Base-by-base conservation (phyloP, 1,140 invertebrate species). In the Zaprionus ornatus region DNA sequence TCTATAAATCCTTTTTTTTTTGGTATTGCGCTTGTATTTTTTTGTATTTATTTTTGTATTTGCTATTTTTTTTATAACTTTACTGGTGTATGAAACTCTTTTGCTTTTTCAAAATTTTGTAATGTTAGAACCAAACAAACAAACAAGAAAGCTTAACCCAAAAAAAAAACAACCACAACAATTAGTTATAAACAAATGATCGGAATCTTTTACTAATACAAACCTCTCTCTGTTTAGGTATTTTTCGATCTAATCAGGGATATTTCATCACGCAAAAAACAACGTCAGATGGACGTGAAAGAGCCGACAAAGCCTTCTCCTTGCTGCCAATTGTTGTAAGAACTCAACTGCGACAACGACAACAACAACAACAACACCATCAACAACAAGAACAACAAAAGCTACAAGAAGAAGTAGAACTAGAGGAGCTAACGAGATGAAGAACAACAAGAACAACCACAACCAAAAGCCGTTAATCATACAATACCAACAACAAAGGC, bases 201-300 rank as follows among this genome's bases (percentile, higher is more conserved):
- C 12, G 7, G 48, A 25, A 48, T 10, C 27, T 45, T 57, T 13
- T 12, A 68, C 42, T 74, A 68, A 74, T 68, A 17, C 1, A 35
- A 21, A 12, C 9, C n/a, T 7, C 10, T 65, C 40, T 68, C 56
- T 68, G 4, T 71, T 25, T 65, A 92, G 92, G 90, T 92, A 81
- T 92, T 92, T 91, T 92, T 91, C 80, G 92, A 92, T 92, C 90
- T 92, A 76, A 92, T 92, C 91, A 92, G 91, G 87, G 92, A 92
- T 91, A 92, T 92, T 77, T 92, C 92, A 91, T 88, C 92, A 77
- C 91, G 91, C 78, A 92, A 92, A 83, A 92, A 92, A 78, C 91
- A 91, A 77, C 92, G 91, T 86, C 91, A 91, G 82, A 92, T 82
- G 69, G 92, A 91, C 79, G 90, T 91, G 62, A 90, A 84, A 91